Base-by-base conservation (phyloP, 2,888 invertebrate species). In the Nephrocerus scutellatus region DNA sequence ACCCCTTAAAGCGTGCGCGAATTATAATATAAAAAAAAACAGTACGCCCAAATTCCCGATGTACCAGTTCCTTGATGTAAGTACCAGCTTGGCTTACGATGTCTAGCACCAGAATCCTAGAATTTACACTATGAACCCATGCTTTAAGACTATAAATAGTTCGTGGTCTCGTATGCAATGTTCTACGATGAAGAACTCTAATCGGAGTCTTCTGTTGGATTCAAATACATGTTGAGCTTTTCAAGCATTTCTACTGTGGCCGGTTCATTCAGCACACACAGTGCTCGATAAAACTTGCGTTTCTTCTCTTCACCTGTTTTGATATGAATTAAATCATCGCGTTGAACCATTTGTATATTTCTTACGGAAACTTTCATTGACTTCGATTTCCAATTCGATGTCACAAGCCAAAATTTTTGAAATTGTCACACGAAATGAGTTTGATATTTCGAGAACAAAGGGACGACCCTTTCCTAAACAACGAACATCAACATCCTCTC, bases 401-500 rank as follows among this genome's bases (percentile, higher is more conserved):
- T 62, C 42, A 26, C 65, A 56, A 30, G 84, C 72, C 38, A 76
- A 65, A 6, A 71, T 58, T 10, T 54, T 56, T 1, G 70, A 64
- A 47, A 83, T 68, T 22, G 68, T 63, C 13, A 75, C 73, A 15
- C 71, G 62, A 46, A 70, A 72, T 0, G 87, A 81, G 64, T 86
- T 79, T 1, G 77, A 57, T 25, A 91, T 75, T 73, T 96, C 92
- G 1, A 96, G 70, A 2, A 87, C 86, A 71, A 97, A 98, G 0
- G 97, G 97, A 7, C 97, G 72, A 0, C 97, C 97, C 43, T 79
- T 74, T 2, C 93, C 91, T 44, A 98, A 70, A 70, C 90, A 96
- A 41, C 93, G 73, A 0, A 97, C 97, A 70, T 98, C 98, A 1
- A 95, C 89, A 70, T 98, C 98, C 70, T 98, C 97, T 24, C 98